Base-by-base conservation (phyloP, 2,888 invertebrate genomes). In the Escarpia spicata region DNA sequence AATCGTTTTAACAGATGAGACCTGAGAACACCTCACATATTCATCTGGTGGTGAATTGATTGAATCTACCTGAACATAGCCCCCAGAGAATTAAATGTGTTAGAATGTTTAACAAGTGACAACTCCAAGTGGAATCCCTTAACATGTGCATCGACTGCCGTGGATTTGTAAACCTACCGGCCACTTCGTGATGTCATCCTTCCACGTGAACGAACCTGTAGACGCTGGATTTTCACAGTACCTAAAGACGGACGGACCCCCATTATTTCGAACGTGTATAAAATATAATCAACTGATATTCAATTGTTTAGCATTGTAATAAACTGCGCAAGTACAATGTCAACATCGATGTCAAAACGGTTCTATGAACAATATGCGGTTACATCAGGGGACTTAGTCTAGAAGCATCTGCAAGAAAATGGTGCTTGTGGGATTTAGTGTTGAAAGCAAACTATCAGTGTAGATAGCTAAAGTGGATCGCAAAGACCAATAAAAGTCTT, bases 101-200 rank as follows among this genome's bases (percentile, higher is more conserved):
- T 12, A 19, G 60, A 60, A 60, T 4, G 12, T 26, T 60, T 60
- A 45, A 45, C 45, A 45, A 45, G 45, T 45, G 45, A 2, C 19
- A 60, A 52, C 12, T 52, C 52, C 52, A 52, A 52, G 12, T 12
- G 52, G 52, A 12, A 52, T 52, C 60, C 60, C 12, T 15, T 15
- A 60, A 60, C 19, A 19, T 60, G 60, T 19, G 19, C 2, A 26
- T 10, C 60, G 26, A 60, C 15, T 60, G 26, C 3, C 26, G 19
- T 26, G 75, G 26, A 31, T 90, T 15, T 75, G 75, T 75, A 75
- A 15, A 95, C 97, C 95, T 95, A 97, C 99, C 92, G 99, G 99
- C 99, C 99, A 99, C 96, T 99, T 98, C 43, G 99, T 99, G 95
- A 99, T 99, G 96, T 99, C 99, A 95, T 99, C 99, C 0, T 99